These are phyloP conservation scores for Gymnorhina tibicen DNA, from an alignment of 2,113 vertebrate species.

Conservation along the genomic window DNA sequence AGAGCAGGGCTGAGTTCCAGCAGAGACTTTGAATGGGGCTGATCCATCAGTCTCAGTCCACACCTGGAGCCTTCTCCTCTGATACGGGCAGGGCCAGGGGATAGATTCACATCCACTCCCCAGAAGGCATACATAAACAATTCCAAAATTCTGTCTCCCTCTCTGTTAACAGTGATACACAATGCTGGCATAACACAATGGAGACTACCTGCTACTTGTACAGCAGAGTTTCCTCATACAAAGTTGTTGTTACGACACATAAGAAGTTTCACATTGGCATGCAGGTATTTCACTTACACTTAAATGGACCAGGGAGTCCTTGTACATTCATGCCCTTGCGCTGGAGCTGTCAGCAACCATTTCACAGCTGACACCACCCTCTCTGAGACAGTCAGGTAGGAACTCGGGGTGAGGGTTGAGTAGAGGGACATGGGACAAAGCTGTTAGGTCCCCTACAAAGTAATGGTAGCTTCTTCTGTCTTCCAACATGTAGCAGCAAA, in stretches of 20 bases:
- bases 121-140: background rate
- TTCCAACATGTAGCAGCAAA: background rate
- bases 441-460: background rate
- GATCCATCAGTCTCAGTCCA: background rate
- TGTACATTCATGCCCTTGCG: background rate
- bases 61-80: background rate
- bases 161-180: background rate
- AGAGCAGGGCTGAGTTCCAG: background rate
- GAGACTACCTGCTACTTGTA: background rate
- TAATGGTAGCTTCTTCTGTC: background rate
- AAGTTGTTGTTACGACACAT: background rate
- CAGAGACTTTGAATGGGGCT: background rate
- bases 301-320: background rate
- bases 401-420: background rate
- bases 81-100: background rate
- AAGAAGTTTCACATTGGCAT: accelerated
- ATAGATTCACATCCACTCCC: background rate
- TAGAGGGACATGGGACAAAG: background rate
- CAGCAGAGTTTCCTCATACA: background rate
- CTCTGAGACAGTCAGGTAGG: background rate
- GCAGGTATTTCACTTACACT: background rate
- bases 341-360: background rate
- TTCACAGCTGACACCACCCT: background rate
- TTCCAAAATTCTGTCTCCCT: background rate
- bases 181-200: background rate